Conservation (phyloP, 2,113 vertebrate species). For the Epinephelus cyanopodus region DNA sequence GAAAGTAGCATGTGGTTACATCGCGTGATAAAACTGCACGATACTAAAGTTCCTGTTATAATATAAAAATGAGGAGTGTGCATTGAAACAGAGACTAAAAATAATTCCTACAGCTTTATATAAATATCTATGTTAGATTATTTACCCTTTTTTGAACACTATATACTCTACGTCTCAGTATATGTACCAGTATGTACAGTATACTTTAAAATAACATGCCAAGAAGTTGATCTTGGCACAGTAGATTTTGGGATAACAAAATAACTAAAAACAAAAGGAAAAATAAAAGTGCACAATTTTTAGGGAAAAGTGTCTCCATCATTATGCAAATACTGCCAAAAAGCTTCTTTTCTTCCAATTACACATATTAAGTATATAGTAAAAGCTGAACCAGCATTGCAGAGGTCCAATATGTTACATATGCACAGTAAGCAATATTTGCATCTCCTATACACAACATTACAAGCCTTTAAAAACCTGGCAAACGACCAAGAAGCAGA, state of each 20-base stretch:
- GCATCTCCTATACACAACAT: constrained; percentile 67
- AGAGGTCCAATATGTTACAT: constrained; percentile 72
- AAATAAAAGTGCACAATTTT: constrained; percentile 55
- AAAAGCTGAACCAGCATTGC: constrained; percentile 60
- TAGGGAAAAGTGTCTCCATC: constrained; percentile 36
- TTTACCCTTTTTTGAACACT: constrained; percentile 9
- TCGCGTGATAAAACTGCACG: constrained; percentile 31
- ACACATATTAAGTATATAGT: constrained; percentile 42
- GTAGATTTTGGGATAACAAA: constrained; percentile 29
- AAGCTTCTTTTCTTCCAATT: constrained; percentile 47
- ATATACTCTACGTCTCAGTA: constrained; percentile 32
- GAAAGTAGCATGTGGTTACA: constrained; percentile 58
- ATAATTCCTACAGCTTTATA: constrained; percentile 34
- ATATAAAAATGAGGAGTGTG: constrained; percentile 44
- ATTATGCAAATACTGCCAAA: constrained; percentile 77
- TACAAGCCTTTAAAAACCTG: constrained; percentile 61
- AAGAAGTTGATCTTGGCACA: constrained; percentile 44
- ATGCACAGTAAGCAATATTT: constrained; percentile 73
- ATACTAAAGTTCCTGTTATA: constrained; percentile 22
- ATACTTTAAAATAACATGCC: constrained; percentile 33
- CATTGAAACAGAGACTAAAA: constrained; percentile 46
- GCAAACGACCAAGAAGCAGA: constrained; percentile 63
- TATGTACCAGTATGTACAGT: constrained; percentile 34
- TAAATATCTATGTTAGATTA: constrained; percentile 27
- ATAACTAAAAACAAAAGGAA: constrained; percentile 1